Base-by-base conservation (phyloP, 2,797 vertebrate species). In the Microhierax caerulescens region DNA sequence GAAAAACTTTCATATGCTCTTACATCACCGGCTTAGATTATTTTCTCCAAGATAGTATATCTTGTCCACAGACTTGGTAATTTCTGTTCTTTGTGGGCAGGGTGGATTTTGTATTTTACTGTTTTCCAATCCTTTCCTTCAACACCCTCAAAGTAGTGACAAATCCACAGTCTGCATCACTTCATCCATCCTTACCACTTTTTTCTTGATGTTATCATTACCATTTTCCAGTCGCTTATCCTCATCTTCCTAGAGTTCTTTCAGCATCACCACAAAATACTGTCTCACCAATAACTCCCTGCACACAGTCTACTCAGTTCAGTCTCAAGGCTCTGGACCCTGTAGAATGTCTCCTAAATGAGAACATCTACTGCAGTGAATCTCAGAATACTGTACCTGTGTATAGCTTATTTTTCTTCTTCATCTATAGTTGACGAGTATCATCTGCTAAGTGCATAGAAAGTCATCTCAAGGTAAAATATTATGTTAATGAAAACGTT, bases 401-500 rank as follows among this genome's bases (percentile, higher is more conserved):
- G 39, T 7, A 48, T 8, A 36, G 21, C n/a, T 83, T 45, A 21
- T 36, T 93, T 48, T 83, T 54, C 19, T 69, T 79, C 53, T 69
- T 90, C 37, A 64, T 47, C 60, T 65, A 39, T 4, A 69, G 54
- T 20, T 76, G 28, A 76, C 0, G 9, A 80, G 19, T 51, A 68
- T 22, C 0, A 39, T 59, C 70, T 70, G 28, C 9, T 45, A 91
- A 45, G 22, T 9, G 12, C 2, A 1, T 21, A 76, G 30, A 65
- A 84, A 67, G 43, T 45, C 53, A 72, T 27, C 63, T 48, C 28
- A 80, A 72, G 9, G 17, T 63, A 48, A 79, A 89, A 77, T 39
- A 76, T 11, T 51, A 56, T 3, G 32, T 73, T 39, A 32, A 34
- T 1, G 1, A 72, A 43, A 59, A 84, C 1, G 0, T 20, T 54